Percentiles rank a stretch among this genome's conserved stretches.
Conservation (phyloP, 2,797 vertebrate genomes). For the Thaleichthys pacificus region DNA sequence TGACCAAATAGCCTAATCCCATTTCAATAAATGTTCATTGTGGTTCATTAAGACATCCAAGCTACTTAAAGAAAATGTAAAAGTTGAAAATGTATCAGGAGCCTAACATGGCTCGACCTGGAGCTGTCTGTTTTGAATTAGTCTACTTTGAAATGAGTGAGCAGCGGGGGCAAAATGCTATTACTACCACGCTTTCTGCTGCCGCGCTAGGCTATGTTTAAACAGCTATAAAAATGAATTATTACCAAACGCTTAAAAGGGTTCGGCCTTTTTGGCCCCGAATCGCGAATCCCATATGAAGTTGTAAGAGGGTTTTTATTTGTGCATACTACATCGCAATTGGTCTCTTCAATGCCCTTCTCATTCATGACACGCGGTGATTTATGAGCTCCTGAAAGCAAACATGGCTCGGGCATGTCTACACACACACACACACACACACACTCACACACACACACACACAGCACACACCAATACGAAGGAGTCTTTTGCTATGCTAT, state of each 20-base stretch:
- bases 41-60: neutral
- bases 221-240: constrained; percentile 81
- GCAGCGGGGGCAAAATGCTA: constrained; percentile 27
- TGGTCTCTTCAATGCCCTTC: constrained; percentile 96
- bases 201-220: constrained; percentile 61
- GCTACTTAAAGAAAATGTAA: constrained; percentile 30
- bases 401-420: constrained; percentile 67
- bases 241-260: constrained; percentile 65
- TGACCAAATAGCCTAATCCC: too few species aligned
- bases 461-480: neutral
- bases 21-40: too few species aligned
- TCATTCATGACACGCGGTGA: constrained; percentile 95
- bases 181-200: constrained; percentile 33
- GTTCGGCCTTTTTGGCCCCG: constrained; percentile 58
- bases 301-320: constrained; percentile 77
- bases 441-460: constrained; percentile 2
- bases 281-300: constrained; percentile 67
- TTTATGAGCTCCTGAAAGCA: constrained; percentile 92
- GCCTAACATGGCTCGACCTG: constrained; percentile 20
- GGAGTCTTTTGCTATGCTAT: constrained; percentile 18
- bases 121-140: constrained; percentile 46
- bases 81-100: constrained; percentile 10
- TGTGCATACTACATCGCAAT: constrained; percentile 90
- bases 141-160: constrained; percentile 28
- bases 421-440: constrained; percentile 26